Percentiles rank a stretch among this genome's conserved stretches.
phyloP scores from a whole-genome alignment of 30 jellyfish, hydroid and myxozoan species.

The Cassiopea xamachana region DNA sequence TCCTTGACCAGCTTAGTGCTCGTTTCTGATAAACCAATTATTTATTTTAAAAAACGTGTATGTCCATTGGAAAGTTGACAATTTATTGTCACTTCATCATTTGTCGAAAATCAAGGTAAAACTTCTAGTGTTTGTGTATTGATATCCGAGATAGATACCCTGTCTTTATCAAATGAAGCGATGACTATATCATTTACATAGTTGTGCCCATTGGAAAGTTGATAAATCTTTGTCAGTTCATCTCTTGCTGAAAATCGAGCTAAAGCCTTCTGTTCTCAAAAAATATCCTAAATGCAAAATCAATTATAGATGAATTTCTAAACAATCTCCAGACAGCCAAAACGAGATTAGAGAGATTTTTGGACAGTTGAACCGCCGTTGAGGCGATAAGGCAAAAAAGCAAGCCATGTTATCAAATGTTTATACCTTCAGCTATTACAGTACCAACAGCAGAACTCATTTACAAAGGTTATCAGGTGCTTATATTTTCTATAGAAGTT shows the following conservation, averaged over 20 bases:
- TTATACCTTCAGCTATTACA: background rate
- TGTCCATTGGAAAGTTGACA: too few species aligned
- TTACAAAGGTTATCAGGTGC: background rate
- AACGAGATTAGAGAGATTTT: conserved; percentile 2
- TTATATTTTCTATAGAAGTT: background rate
- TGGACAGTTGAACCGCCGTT: background rate
- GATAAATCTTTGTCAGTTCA: too few species aligned
- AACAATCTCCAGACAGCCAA: conserved; percentile 15
- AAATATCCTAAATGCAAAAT: background rate
- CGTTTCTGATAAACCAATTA: too few species aligned
- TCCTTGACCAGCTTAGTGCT: too few species aligned
- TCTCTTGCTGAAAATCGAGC: background rate
- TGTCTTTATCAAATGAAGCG: too few species aligned
- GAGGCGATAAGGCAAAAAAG: conserved; percentile 14
- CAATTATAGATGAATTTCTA: background rate
- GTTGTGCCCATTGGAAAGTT: too few species aligned
- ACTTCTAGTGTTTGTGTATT: too few species aligned
- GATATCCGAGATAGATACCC: too few species aligned
- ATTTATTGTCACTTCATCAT: too few species aligned
- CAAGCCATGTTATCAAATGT: background rate
- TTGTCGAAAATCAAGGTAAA: too few species aligned
- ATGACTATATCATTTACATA: too few species aligned
- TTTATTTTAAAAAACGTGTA: too few species aligned
- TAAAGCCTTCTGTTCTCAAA: background rate
- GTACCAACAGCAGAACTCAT: background rate